These are phyloP conservation scores for Perca flavescens DNA, from an alignment of 2,113 vertebrate genomes.

Conservation along the genomic window DNA sequence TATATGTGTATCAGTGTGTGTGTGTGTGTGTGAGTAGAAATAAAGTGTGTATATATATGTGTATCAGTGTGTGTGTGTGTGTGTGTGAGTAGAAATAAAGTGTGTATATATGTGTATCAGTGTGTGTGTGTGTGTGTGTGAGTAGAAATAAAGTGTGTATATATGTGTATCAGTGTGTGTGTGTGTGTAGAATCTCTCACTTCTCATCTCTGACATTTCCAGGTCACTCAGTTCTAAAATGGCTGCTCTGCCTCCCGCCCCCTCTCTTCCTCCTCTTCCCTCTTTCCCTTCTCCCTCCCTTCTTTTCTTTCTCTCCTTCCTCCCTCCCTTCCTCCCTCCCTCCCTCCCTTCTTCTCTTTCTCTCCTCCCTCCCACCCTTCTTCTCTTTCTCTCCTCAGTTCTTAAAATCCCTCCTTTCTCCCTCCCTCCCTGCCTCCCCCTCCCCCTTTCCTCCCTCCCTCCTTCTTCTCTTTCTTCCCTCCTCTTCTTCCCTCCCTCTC, in stretches of 20 bases:
- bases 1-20: no score
- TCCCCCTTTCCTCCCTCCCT: neutral
- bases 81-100: no score
- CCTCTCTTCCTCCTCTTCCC: neutral
- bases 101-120: no score
- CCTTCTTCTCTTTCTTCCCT: neutral
- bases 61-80: no score
- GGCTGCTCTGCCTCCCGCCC: conserved; percentile 13
- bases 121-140: no score
- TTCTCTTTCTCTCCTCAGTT: no score
- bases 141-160: no score
- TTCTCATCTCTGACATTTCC: conserved; percentile 69
- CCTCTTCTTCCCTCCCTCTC: neutral
- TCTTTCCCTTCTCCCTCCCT: neutral
- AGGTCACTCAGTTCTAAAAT: conserved; percentile 64
- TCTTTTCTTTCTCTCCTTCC: neutral
- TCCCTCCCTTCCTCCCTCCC: conserved; percentile 7
- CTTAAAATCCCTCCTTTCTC: neutral
- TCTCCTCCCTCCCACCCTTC: neutral
- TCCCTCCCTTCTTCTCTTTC: neutral
- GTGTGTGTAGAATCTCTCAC: conserved; percentile 16
- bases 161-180: no score
- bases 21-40: no score
- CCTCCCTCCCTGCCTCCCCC: no score
- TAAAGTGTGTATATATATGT: no score